These are phyloP conservation scores for Patiria pectinifera DNA, from an alignment of 53 echinoderm and acorn worm genomes.

Conservation along the genomic window DNA sequence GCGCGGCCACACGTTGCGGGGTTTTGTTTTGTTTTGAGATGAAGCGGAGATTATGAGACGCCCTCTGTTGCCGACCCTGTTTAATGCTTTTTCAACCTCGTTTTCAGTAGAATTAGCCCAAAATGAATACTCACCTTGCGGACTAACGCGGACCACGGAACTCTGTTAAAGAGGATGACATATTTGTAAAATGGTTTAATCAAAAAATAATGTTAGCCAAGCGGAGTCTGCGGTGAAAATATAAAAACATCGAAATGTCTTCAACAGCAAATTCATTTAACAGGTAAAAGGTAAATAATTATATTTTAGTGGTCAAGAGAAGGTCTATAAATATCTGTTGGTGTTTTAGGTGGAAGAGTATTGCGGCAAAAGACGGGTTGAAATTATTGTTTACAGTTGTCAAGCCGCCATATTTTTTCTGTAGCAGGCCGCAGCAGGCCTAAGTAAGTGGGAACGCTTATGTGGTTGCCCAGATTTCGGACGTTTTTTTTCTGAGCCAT, in stretches of 20 bases:
- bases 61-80: too few species aligned
- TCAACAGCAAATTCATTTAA: background rate
- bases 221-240: background rate
- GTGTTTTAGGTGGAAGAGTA: background rate
- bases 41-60: too few species aligned
- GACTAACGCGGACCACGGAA: background rate
- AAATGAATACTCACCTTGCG: background rate
- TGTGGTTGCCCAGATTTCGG: slow-evolving; percentile 1
- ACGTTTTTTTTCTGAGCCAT: background rate
- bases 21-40: too few species aligned
- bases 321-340: background rate
- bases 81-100: background rate
- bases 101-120: background rate
- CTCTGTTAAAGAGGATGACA: background rate
- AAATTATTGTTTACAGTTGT: slow-evolving; percentile 53
- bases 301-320: background rate
- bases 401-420: background rate
- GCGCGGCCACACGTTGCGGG: too few species aligned
- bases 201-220: background rate
- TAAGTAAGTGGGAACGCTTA: background rate
- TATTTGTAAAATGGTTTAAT: background rate
- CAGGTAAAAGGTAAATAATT: background rate
- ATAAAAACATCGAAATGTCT: background rate
- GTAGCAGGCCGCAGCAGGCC: too few species aligned
- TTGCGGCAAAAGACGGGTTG: background rate